Percentiles rank a stretch among this genome's conserved stretches.
These are phyloP conservation scores for Scaptomyza parva DNA, from an alignment of 2,888 invertebrate genomes.

Conservation along the genomic window DNA sequence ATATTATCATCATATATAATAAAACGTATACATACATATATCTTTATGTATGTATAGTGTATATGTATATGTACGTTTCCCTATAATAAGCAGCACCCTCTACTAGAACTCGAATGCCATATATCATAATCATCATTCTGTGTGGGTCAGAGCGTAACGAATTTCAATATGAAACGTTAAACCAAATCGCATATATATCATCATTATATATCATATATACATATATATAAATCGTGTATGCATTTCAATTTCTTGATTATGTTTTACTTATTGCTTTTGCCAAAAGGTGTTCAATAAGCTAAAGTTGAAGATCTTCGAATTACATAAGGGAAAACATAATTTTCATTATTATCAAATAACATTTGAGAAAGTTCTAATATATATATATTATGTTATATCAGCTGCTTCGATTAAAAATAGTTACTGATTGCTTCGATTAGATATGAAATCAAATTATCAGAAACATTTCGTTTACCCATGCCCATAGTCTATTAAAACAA, in stretches of 20 bases:
- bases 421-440: neutral
- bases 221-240: neutral
- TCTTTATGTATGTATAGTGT: constrained; percentile 16
- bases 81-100: constrained; percentile 1
- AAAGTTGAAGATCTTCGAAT: too few species aligned
- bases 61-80: neutral
- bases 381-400: neutral
- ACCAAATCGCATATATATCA: constrained; percentile 11
- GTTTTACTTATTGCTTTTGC: too few species aligned
- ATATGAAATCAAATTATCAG: constrained; percentile 18
- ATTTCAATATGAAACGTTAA: constrained; percentile 10
- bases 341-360: neutral
- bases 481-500: neutral
- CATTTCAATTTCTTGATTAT: neutral
- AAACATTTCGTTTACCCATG: neutral
- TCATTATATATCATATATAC: neutral
- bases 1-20: constrained; percentile 50
- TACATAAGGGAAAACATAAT: too few species aligned
- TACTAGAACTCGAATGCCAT: neutral
- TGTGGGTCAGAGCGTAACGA: constrained; percentile 35
- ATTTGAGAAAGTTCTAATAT: neutral
- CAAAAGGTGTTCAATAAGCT: too few species aligned
- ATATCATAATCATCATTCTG: constrained; percentile 27
- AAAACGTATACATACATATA: constrained; percentile 16
- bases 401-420: neutral